Percentiles rank a stretch among this genome's conserved stretches.
These are phyloP conservation scores for Tachina fera DNA, from an alignment of 2,888 invertebrate genomes.

Conservation along the genomic window DNA sequence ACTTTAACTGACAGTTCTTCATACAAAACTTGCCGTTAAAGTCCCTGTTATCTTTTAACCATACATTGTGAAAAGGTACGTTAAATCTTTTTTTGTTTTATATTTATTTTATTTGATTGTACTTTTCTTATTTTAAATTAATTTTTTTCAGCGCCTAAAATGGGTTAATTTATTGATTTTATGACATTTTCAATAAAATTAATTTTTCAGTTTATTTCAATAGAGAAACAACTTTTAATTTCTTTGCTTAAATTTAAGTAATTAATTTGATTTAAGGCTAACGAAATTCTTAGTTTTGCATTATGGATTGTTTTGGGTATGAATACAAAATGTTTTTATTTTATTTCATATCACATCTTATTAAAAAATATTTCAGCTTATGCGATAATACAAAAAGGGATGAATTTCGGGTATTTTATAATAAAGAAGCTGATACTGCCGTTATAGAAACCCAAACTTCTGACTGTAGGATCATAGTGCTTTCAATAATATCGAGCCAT, in stretches of 20 bases:
- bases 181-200: not conserved
- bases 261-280: not conserved
- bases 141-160: not conserved
- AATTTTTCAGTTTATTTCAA: not conserved
- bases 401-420: conserved; percentile 13
- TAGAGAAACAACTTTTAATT: not conserved
- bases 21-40: too few relatives aligned
- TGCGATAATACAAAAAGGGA: conserved; percentile 13
- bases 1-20: too few relatives aligned
- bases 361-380: conserved; percentile 8
- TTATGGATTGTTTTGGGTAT: conserved; percentile 52
- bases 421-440: conserved; percentile 5
- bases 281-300: conserved; percentile 21
- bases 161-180: not conserved
- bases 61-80: too few relatives aligned
- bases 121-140: too few relatives aligned
- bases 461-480: conserved; percentile 1
- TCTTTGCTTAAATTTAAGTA: not conserved
- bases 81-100: too few relatives aligned
- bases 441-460: conserved; percentile 47
- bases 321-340: not conserved
- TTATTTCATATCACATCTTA: not conserved
- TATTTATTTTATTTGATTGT: too few relatives aligned
- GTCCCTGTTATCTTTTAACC: too few relatives aligned
- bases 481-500: not conserved